Evolutionary conservation across 2,113 vertebrate genomes (phyloP).

Genomic region (Laterallus jamaicensis): DNA sequence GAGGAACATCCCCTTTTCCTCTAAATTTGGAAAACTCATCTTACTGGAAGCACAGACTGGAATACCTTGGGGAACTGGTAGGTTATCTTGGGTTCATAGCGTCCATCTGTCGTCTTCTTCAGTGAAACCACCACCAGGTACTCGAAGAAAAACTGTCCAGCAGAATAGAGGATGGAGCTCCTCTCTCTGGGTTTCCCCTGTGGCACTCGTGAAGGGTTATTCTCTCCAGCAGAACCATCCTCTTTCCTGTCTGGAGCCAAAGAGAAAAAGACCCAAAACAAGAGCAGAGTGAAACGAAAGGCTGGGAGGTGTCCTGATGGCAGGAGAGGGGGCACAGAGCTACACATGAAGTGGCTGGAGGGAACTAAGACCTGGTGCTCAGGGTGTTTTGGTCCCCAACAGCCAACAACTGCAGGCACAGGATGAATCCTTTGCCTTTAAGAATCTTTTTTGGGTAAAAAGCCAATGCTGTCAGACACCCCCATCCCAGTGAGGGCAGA

Average conservation of each 20-base stretch:
- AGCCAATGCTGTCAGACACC: background rate
- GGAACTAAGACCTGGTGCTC: background rate
- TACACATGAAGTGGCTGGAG: background rate
- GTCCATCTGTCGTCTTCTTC: slow-evolving; percentile 69
- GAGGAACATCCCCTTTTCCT: background rate
- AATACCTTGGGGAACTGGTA: slow-evolving; percentile 98
- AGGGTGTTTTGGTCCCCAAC: background rate
- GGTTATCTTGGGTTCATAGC: slow-evolving; percentile 88
- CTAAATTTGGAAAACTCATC: background rate
- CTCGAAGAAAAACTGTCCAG: slow-evolving; percentile 93
- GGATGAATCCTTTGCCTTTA: too few relatives aligned
- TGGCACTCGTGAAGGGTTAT: accelerated
- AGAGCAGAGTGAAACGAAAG: slow-evolving; percentile 34
- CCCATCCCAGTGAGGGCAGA: background rate
- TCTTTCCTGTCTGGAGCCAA: slow-evolving; percentile 62
- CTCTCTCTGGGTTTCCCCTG: slow-evolving; percentile 46
- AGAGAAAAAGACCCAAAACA: background rate
- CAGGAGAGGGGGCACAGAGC: background rate
- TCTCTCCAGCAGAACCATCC: slow-evolving; percentile 5
- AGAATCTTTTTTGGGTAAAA: too few relatives aligned
- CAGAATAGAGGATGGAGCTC: slow-evolving; percentile 54
- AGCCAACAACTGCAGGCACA: background rate
- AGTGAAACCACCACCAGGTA: slow-evolving; percentile 94
- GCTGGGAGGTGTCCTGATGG: background rate
- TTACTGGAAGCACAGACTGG: accelerated